Conservation (phyloP, 2,888 invertebrate species). For the Malacosoma neustria region DNA sequence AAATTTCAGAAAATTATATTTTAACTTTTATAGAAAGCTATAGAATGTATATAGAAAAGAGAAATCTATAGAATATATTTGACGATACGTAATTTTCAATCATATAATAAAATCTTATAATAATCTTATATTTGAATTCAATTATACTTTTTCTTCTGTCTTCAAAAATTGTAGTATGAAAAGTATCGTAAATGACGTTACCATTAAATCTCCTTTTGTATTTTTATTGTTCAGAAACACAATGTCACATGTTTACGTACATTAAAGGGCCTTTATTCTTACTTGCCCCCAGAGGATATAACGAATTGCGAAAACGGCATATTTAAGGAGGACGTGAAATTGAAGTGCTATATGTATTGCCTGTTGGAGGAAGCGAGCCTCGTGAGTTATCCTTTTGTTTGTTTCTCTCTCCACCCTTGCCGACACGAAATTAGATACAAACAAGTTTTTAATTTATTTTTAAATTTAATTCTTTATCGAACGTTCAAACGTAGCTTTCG, state of each 20-base stretch:
- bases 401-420: conserved; percentile 33
- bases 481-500: conserved; percentile 19
- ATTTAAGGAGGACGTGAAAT: conserved; percentile 70
- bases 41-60: no score
- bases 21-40: no score
- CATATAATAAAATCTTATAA: no score
- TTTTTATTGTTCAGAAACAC: conserved; percentile 33
- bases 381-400: conserved; percentile 60
- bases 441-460: conserved; percentile 44
- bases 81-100: no score
- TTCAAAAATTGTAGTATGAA: no score
- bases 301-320: conserved; percentile 71
- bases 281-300: conserved; percentile 69
- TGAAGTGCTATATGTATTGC: conserved; percentile 74
- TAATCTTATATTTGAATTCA: no score
- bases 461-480: conserved; percentile 34
- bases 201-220: background rate
- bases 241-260: conserved; percentile 45
- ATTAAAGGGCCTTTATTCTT: conserved; percentile 60
- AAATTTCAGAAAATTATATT: no score
- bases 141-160: no score
- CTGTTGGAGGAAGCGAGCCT: conserved; percentile 66
- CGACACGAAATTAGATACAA: conserved; percentile 41
- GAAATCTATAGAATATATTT: no score
- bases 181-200: background rate